phyloP scores from a whole-genome alignment of 2,113 vertebrate species.

The Hystrix brachyura region DNA sequence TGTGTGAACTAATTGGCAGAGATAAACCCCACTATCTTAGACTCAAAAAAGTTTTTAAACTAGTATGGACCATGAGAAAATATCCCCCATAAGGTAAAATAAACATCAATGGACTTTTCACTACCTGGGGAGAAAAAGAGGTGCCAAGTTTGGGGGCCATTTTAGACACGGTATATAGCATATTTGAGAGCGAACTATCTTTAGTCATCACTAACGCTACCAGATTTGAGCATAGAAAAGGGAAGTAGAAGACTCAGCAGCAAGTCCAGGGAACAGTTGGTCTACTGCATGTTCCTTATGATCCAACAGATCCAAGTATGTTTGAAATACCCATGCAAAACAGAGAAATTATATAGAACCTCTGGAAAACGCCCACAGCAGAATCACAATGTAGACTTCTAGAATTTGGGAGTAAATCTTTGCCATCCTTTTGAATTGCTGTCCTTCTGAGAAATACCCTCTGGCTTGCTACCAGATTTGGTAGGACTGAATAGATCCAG shows the following conservation, averaged over 20 bases:
- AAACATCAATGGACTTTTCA: background rate
- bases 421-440: background rate
- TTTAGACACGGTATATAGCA: background rate
- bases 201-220: background rate
- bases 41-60: background rate
- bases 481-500: background rate
- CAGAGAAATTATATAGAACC: background rate
- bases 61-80: background rate
- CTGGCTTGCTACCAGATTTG: background rate
- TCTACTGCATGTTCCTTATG: background rate
- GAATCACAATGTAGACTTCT: background rate
- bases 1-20: background rate
- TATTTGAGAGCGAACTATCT: background rate
- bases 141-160: background rate
- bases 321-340: background rate
- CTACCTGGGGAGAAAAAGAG: background rate
- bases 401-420: background rate
- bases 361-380: background rate
- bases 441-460: background rate
- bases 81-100: background rate
- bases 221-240: background rate
- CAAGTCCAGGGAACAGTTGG: background rate
- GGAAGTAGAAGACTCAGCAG: background rate
- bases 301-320: background rate
- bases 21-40: background rate